phyloP scores from a whole-genome alignment of 2,888 invertebrate genomes.

The Frankliniella intonsa region DNA sequence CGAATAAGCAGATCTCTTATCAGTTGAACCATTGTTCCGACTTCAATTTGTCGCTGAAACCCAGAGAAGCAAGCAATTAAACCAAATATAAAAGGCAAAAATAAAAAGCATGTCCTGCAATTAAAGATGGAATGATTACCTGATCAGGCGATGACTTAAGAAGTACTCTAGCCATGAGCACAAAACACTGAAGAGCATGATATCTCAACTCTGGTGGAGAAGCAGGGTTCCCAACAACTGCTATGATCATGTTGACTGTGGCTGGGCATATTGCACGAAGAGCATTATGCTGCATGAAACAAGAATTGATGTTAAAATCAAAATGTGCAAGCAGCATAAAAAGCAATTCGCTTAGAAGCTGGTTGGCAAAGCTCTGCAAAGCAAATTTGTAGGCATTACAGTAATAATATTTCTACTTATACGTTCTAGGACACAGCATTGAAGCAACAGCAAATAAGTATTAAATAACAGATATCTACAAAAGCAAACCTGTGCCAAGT shows the following conservation, averaged over 20 bases:
- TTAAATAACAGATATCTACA: too few relatives aligned
- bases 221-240: conserved; percentile 49
- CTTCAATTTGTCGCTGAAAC: conserved; percentile 56
- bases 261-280: conserved; percentile 58
- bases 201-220: conserved; percentile 46
- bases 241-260: conserved; percentile 54
- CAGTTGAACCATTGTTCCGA: conserved; percentile 47
- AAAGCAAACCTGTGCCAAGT: too few relatives aligned
- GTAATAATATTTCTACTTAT: too few relatives aligned
- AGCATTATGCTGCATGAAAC: conserved; percentile 53
- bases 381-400: too few relatives aligned
- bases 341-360: too few relatives aligned
- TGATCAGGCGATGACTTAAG: conserved; percentile 55
- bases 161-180: conserved; percentile 54
- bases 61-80: conserved; percentile 32
- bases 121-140: conserved; percentile 42
- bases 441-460: too few relatives aligned
- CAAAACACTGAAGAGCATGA: conserved; percentile 52
- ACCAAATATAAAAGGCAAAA: conserved; percentile 29
- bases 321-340: too few relatives aligned
- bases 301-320: neutral
- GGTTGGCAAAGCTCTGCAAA: too few relatives aligned
- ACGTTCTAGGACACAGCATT: too few relatives aligned
- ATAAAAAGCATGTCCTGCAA: neutral
- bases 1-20: conserved; percentile 38